phyloP scores from a whole-genome alignment of 2,113 vertebrate species.

The Phoxinus phoxinus region DNA sequence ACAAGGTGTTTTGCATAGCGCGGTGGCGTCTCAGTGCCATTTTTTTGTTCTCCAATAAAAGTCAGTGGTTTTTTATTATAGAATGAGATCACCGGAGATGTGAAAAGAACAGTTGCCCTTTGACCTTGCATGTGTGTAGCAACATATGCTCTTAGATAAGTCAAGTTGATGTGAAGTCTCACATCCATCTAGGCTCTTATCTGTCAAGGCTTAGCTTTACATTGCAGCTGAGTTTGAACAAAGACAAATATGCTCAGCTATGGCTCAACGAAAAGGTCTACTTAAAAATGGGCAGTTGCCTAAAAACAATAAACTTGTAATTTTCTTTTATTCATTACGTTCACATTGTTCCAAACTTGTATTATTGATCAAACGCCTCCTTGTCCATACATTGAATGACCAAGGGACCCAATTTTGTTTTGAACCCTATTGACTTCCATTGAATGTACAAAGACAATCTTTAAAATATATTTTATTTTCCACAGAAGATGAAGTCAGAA shows the following conservation, averaged over 20 bases:
- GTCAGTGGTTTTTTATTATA: not conserved
- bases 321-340: not conserved
- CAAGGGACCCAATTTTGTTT: not conserved
- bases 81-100: constrained; percentile 40
- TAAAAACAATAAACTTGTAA: not conserved
- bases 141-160: constrained; percentile 59
- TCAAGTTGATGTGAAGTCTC: constrained; percentile 2
- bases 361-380: too few species aligned
- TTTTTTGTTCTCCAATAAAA: constrained; percentile 35
- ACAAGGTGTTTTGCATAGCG: constrained; percentile 53
- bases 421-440: not conserved
- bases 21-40: not conserved
- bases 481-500: not conserved
- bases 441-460: not conserved
- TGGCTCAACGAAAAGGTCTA: not conserved
- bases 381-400: not conserved
- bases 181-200: constrained; percentile 5
- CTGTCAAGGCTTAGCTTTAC: not conserved
- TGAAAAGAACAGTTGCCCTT: constrained; percentile 56
- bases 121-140: constrained; percentile 61
- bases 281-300: not conserved
- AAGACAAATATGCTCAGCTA: not conserved
- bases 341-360: not conserved
- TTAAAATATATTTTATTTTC: not conserved
- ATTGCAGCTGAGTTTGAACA: not conserved